A percentile compares a stretch with the other conserved stretches of the same genome.
Evolutionary conservation across 2,888 invertebrate species (phyloP).

Genomic region (Polydrusus tereticollis): DNA sequence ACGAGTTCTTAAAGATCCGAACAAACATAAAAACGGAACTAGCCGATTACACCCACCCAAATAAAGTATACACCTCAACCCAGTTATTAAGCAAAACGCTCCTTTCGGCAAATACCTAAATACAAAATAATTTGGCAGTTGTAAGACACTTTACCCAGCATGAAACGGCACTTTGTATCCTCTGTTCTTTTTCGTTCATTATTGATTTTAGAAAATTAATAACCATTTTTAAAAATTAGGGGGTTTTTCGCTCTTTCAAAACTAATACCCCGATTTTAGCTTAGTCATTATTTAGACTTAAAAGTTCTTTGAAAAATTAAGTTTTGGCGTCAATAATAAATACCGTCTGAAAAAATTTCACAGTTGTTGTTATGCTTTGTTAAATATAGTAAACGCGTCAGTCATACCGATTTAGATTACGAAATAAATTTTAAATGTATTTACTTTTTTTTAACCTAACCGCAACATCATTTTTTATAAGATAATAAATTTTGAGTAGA

Average conservation of each 20-base stretch:
- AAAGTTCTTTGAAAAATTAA: slow-evolving; percentile 58
- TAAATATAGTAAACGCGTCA: slow-evolving; percentile 56
- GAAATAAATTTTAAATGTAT: slow-evolving; percentile 11
- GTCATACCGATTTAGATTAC: slow-evolving; percentile 44
- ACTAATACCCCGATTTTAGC: slow-evolving; percentile 52
- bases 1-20: too few relatives aligned
- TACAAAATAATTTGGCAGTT: slow-evolving; percentile 56
- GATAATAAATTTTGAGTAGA: not conserved
- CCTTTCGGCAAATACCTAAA: slow-evolving; percentile 54
- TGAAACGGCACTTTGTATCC: slow-evolving; percentile 56
- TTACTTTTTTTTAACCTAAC: not conserved
- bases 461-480: slow-evolving; percentile 10
- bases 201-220: slow-evolving; percentile 60
- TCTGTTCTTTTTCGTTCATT: slow-evolving; percentile 52
- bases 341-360: slow-evolving; percentile 58
- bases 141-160: slow-evolving; percentile 55
- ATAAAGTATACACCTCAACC: slow-evolving; percentile 21
- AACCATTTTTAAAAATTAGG: slow-evolving; percentile 57
- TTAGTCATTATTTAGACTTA: slow-evolving; percentile 58
- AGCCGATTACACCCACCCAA: slow-evolving; percentile 26
- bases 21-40: slow-evolving; percentile 25
- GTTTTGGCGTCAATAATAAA: slow-evolving; percentile 58
- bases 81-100: slow-evolving; percentile 56
- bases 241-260: slow-evolving; percentile 51
- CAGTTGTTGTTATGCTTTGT: slow-evolving; percentile 57